A percentile compares a stretch with the other conserved stretches of the same genome.
phyloP scores from a whole-genome alignment of 2,113 vertebrate genomes.

The Rhodinocichla rosea region DNA sequence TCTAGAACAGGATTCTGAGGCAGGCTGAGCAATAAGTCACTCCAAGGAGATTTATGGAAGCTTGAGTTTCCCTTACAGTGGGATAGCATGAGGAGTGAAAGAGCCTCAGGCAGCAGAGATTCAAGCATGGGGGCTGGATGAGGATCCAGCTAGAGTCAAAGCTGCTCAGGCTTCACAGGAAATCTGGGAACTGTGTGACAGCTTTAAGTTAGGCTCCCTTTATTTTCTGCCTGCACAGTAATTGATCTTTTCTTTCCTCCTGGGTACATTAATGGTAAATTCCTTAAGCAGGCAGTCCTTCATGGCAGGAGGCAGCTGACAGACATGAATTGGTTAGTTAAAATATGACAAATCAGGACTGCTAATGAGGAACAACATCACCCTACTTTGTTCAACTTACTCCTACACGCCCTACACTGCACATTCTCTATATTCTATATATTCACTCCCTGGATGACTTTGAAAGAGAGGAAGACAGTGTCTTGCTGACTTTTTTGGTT shows the following conservation, averaged over 20 bases:
- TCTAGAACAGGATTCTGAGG: background rate
- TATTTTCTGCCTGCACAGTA: conserved; percentile 7
- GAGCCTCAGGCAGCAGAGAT: conserved; percentile 58
- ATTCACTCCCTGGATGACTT: background rate
- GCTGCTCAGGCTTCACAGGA: conserved; percentile 56
- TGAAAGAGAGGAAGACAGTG: background rate
- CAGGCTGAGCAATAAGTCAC: background rate
- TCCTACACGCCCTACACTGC: background rate
- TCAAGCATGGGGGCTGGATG: conserved; percentile 41
- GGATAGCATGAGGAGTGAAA: conserved; percentile 39
- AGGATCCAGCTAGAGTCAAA: conserved; percentile 50
- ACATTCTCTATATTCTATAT: background rate
- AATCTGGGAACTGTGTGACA: conserved; percentile 60
- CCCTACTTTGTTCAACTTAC: background rate
- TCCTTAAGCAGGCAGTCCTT: background rate
- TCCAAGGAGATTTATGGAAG: conserved; percentile 36
- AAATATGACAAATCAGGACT: background rate
- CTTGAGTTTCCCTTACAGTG: conserved; percentile 34
- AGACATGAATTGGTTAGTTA: background rate
- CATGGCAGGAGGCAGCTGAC: conserved; percentile 5
- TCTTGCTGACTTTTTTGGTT: background rate
- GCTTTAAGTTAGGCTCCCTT: conserved; percentile 48
- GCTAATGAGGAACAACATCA: background rate
- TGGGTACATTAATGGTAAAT: background rate
- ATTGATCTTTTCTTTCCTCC: background rate